Percentiles rank a stretch among this genome's conserved stretches.
phyloP scores from a whole-genome alignment of 2,113 vertebrate genomes.

The Oxyura jamaicensis region DNA sequence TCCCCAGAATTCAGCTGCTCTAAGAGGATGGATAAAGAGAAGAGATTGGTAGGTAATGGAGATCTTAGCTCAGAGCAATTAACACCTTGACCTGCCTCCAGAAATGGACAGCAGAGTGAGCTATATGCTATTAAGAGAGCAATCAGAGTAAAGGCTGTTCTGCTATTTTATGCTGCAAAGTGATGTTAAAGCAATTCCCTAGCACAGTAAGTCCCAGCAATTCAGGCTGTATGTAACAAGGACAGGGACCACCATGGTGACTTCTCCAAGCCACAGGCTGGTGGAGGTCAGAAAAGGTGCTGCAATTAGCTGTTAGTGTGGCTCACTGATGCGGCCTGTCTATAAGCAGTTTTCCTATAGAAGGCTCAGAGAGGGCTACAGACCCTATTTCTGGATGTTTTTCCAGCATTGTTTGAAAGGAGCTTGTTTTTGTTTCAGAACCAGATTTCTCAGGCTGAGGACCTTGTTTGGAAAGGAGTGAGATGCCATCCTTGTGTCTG shows the following conservation, averaged over 20 bases:
- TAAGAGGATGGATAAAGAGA: neutral
- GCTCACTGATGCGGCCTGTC: rapidly evolving
- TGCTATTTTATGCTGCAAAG: neutral
- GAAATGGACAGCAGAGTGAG: neutral
- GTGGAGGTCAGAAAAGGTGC: neutral
- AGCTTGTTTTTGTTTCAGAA: neutral
- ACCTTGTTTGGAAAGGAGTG: neutral
- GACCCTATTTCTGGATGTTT: neutral
- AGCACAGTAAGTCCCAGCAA: neutral
- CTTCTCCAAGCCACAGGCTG: neutral
- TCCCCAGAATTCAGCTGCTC: neutral
- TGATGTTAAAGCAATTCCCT: neutral
- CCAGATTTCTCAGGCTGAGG: neutral
- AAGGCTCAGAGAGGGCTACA: neutral
- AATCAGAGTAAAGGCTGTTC: neutral
- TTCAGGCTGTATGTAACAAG: neutral
- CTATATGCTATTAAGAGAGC: neutral
- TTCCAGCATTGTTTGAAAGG: neutral
- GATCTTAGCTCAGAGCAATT: neutral
- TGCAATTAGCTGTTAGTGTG: rapidly evolving
- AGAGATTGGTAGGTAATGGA: neutral
- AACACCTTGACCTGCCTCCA: neutral
- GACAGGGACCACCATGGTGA: neutral
- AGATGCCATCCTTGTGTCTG: neutral
- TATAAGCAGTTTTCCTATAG: neutral